Conservation (phyloP, 2,113 vertebrate genomes). For the Ptychochromis oligacanthus region DNA sequence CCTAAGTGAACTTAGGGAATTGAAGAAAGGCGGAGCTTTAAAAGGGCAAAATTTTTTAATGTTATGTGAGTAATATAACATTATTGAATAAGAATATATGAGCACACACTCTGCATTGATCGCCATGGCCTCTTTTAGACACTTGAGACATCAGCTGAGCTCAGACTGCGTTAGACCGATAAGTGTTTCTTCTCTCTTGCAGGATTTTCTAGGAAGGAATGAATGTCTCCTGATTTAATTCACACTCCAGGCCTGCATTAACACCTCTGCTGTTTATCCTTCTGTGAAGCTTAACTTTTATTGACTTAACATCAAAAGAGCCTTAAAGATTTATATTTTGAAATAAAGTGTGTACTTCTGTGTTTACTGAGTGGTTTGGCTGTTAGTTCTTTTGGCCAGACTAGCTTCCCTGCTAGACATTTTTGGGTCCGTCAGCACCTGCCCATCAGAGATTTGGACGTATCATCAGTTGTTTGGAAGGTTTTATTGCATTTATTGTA, state of each 20-base stretch:
- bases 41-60: not conserved
- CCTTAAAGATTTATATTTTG: not conserved
- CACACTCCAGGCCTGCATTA: not conserved
- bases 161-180: not conserved
- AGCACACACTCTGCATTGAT: not conserved
- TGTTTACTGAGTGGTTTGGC: not conserved
- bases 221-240: not conserved
- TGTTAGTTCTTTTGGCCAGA: too few relatives aligned
- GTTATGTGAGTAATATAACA: not conserved
- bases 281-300: not conserved
- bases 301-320: not conserved
- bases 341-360: not conserved
- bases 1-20: not conserved
- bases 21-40: not conserved
- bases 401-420: accelerated
- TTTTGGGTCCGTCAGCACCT: not conserved
- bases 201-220: not conserved
- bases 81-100: not conserved
- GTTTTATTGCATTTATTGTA: too few relatives aligned
- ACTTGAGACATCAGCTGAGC: slow-evolving; percentile 6
- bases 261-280: not conserved
- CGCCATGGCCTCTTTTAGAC: not conserved
- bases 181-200: not conserved
- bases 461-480: not conserved
- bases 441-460: not conserved